Conservation (phyloP, 2,113 vertebrate species). For the Elachura formosa region DNA sequence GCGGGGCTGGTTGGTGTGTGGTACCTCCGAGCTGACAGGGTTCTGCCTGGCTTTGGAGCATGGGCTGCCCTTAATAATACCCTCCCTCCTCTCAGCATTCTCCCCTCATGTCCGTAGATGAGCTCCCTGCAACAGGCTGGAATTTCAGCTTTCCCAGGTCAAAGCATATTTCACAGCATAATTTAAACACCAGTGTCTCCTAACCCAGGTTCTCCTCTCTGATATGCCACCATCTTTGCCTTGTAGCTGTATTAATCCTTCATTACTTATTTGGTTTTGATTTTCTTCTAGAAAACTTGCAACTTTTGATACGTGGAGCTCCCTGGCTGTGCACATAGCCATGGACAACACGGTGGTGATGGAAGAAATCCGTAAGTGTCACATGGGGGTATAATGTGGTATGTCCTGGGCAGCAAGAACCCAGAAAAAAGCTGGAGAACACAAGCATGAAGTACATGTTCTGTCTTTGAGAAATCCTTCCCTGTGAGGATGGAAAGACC, state of each 20-base stretch:
- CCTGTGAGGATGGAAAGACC: fast-evolving
- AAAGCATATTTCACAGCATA: background rate
- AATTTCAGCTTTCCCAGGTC: background rate
- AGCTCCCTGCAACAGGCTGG: background rate
- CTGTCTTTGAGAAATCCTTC: background rate
- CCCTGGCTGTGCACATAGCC: slow-evolving; percentile 91
- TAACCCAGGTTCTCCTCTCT: background rate
- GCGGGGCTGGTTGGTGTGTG: background rate
- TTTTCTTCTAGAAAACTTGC: slow-evolving; percentile 83
- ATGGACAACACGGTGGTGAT: slow-evolving; percentile 99
- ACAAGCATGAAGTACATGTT: background rate
- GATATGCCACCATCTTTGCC: background rate
- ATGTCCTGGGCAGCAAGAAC: background rate
- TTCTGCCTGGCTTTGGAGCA: background rate
- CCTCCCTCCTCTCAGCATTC: background rate
- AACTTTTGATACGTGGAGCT: slow-evolving; percentile 93
- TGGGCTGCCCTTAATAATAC: background rate
- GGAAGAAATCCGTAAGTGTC: slow-evolving; percentile 93
- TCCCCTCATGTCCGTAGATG: background rate
- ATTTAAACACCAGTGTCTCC: background rate
- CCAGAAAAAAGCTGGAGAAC: background rate
- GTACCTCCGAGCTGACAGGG: background rate
- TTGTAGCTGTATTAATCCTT: background rate
- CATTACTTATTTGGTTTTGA: background rate
- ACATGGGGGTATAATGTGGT: background rate